Evolutionary conservation across 2,888 invertebrate species (phyloP).

Genomic region (Scrobipalpa costella): DNA sequence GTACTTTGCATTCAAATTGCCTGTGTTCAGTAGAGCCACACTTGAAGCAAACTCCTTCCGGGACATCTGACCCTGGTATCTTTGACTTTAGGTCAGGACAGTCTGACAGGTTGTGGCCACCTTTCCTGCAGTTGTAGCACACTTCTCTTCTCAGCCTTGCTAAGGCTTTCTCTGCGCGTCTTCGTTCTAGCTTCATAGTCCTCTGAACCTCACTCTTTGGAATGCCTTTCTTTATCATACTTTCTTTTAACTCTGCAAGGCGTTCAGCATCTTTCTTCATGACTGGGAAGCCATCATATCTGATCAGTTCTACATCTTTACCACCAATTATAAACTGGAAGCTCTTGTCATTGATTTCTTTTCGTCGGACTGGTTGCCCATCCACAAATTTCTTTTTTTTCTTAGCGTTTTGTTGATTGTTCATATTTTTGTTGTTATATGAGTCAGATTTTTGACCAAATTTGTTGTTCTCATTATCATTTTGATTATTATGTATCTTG

Average conservation of each 20-base stretch:
- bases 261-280: conserved; percentile 86
- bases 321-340: conserved; percentile 83
- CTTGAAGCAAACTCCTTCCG: conserved; percentile 90
- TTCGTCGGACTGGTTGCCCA: conserved; percentile 66
- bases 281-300: conserved; percentile 87
- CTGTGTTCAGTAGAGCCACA: conserved; percentile 95
- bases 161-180: conserved; percentile 87
- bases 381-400: conserved; percentile 48
- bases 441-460: conserved; percentile 23
- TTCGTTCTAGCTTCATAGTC: conserved; percentile 85
- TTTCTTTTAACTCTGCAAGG: conserved; percentile 81
- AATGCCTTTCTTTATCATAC: conserved; percentile 84
- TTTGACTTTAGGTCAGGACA: conserved; percentile 86
- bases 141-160: conserved; percentile 85
- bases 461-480: conserved; percentile 25
- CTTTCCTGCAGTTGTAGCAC: conserved; percentile 89
- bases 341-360: conserved; percentile 66
- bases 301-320: conserved; percentile 81
- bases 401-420: conserved; percentile 37
- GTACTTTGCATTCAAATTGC: conserved; percentile 87
- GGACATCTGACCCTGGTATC: conserved; percentile 69
- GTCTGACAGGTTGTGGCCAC: conserved; percentile 90
- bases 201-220: conserved; percentile 84
- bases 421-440: conserved; percentile 18
- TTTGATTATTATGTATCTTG: not conserved